Conservation (phyloP, 2,888 invertebrate species). For the Cephonodes hylas region DNA sequence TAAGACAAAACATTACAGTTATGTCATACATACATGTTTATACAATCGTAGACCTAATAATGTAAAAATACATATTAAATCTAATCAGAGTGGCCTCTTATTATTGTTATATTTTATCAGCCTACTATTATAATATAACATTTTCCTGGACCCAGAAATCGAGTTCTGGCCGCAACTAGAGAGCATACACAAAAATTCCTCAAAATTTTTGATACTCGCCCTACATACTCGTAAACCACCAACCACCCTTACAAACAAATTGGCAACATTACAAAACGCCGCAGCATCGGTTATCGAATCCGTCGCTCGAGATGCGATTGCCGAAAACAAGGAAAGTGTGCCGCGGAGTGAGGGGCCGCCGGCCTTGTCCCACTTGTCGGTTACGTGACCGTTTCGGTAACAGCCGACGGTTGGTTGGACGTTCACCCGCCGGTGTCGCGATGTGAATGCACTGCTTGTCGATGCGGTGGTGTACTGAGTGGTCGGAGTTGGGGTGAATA, state of each 20-base stretch:
- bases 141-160: too few species aligned
- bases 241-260: not conserved
- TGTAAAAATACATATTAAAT: too few species aligned
- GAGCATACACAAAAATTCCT: too few species aligned
- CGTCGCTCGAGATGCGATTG: not conserved
- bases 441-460: not conserved
- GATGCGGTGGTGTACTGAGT: not conserved
- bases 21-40: too few species aligned
- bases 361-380: constrained; percentile 55
- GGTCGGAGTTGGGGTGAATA: not conserved
- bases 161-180: too few species aligned
- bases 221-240: not conserved
- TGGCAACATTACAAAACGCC: not conserved
- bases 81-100: too few species aligned
- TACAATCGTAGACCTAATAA: too few species aligned
- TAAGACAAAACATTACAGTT: too few species aligned
- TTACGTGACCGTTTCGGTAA: constrained; percentile 21
- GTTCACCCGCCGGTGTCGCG: too few species aligned
- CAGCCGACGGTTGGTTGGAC: constrained; percentile 7
- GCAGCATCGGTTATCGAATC: not conserved
- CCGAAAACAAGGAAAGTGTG: constrained; percentile 62
- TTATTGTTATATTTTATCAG: too few species aligned
- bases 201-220: too few species aligned
- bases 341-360: constrained; percentile 52
- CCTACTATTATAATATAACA: too few species aligned